These are phyloP conservation scores for Acanthis flammea DNA, from an alignment of 2,797 vertebrate genomes.

Conservation along the genomic window DNA sequence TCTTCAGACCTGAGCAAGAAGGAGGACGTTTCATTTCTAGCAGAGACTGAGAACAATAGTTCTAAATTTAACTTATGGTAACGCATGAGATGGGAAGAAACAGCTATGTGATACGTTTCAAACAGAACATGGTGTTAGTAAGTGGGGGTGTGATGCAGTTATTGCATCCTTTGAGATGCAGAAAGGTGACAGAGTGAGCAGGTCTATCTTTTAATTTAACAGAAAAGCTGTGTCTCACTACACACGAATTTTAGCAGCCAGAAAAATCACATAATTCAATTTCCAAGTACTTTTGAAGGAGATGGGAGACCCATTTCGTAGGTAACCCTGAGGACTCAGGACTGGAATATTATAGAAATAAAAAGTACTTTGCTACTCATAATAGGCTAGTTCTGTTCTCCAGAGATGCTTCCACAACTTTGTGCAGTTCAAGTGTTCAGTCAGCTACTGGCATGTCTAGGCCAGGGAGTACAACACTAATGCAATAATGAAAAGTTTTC, in stretches of 20 bases:
- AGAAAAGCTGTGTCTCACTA: not conserved
- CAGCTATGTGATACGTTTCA: not conserved
- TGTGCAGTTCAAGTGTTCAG: not conserved
- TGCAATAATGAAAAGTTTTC: not conserved
- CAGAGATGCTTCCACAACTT: not conserved
- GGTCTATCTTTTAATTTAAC: not conserved
- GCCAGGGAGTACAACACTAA: not conserved
- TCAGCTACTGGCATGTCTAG: not conserved
- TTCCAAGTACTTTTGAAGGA: not conserved
- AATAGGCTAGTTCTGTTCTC: not conserved
- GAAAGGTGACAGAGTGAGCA: not conserved
- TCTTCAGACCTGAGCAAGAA: not conserved
- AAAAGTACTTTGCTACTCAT: not conserved
- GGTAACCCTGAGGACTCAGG: not conserved
- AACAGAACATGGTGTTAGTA: not conserved
- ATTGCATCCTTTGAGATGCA: not conserved
- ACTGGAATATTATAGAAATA: not conserved
- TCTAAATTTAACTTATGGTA: not conserved
- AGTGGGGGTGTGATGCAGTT: not conserved
- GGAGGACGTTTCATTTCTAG: not conserved
- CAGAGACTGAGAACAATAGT: not conserved
- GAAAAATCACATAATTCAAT: not conserved
- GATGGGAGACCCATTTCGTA: not conserved
- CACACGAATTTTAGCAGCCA: not conserved
- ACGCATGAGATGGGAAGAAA: not conserved